phyloP scores from a whole-genome alignment of 2,888 invertebrate genomes.

The Macrophya alboannulata region DNA sequence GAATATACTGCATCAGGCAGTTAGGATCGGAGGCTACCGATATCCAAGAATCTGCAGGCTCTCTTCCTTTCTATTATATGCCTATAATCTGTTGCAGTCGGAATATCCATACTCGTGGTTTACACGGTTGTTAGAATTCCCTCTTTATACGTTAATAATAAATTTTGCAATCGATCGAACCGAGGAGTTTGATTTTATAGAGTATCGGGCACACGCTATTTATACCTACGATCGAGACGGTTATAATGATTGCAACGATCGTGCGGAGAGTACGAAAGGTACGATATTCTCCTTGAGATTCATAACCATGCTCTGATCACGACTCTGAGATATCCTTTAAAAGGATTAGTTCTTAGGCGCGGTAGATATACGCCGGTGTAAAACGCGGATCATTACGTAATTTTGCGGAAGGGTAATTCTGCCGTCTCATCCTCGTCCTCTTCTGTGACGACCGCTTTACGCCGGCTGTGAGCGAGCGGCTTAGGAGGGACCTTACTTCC shows the following conservation, averaged over 20 bases:
- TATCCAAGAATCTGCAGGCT: not conserved
- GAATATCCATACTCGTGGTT: not conserved
- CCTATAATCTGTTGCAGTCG: not conserved
- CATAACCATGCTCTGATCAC: not conserved
- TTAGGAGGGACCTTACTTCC: conserved; percentile 63
- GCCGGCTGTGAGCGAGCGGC: conserved; percentile 67
- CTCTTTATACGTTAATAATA: not conserved
- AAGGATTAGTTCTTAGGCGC: conserved; percentile 56
- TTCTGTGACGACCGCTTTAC: conserved; percentile 62
- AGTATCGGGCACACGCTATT: not conserved
- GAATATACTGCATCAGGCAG: not conserved
- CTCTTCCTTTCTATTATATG: not conserved
- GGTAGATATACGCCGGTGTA: conserved; percentile 52
- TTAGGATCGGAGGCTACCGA: not conserved
- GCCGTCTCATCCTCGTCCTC: not conserved
- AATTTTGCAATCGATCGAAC: conserved; percentile 3
- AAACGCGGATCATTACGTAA: conserved; percentile 65
- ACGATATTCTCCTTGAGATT: not conserved
- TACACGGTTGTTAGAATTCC: not conserved
- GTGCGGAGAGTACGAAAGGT: not conserved
- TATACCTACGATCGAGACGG: not conserved
- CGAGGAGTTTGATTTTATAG: not conserved
- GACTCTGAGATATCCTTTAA: not conserved
- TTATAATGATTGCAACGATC: not conserved
- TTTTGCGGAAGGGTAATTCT: conserved; percentile 59